Conservation (phyloP, 1,140 invertebrate species). For the Magallana ariakensis region DNA sequence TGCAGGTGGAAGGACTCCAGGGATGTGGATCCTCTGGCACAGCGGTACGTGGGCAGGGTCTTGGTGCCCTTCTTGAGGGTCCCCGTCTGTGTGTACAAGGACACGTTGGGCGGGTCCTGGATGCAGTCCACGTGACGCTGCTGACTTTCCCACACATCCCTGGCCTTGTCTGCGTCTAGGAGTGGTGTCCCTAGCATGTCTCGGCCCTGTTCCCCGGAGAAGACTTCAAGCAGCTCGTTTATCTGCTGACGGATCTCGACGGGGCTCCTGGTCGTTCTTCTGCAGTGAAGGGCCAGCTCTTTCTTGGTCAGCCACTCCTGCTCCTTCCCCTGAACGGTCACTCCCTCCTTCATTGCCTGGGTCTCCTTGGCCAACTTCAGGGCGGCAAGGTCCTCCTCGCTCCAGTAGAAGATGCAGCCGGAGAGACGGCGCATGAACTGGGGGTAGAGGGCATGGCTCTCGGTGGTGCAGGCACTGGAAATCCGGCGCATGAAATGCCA, state of each 20-base stretch:
- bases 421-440: conserved; percentile 54
- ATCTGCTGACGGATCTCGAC: conserved; percentile 56
- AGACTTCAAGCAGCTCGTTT: conserved; percentile 45
- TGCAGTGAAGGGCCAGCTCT: conserved; percentile 64
- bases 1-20: conserved; percentile 60
- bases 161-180: conserved; percentile 41
- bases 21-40: conserved; percentile 47
- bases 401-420: too few relatives aligned
- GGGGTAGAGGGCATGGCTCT: conserved; percentile 56
- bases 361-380: too few relatives aligned
- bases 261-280: conserved; percentile 56
- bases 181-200: conserved; percentile 59
- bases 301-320: too few relatives aligned
- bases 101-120: too few relatives aligned
- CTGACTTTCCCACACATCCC: too few relatives aligned
- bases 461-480: conserved; percentile 49
- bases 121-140: neutral
- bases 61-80: too few relatives aligned
- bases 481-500: conserved; percentile 68
- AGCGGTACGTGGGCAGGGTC: neutral
- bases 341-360: too few relatives aligned
- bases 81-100: too few relatives aligned
- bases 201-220: conserved; percentile 48
- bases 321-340: too few relatives aligned
- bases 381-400: too few relatives aligned